phyloP scores from a whole-genome alignment of 2,797 vertebrate species.

The Xenops minutus region DNA sequence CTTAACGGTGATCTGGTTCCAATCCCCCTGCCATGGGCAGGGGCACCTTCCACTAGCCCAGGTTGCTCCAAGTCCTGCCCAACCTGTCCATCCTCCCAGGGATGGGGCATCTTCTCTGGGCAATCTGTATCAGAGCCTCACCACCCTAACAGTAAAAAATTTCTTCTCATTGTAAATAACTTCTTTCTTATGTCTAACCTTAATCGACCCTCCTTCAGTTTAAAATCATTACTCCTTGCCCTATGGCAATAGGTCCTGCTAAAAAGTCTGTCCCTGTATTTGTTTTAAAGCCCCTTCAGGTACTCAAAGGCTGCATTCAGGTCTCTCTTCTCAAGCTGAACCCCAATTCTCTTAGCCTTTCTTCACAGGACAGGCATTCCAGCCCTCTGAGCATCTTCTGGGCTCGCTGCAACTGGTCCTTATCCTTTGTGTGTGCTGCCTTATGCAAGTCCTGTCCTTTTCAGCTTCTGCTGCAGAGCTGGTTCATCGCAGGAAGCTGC shows the following conservation, averaged over 20 bases:
- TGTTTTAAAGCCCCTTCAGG: not conserved
- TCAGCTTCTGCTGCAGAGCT: not conserved
- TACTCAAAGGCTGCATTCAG: not conserved
- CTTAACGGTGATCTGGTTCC: not conserved
- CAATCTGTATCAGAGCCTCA: not conserved
- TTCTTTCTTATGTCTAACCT: not conserved
- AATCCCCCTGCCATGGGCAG: not conserved
- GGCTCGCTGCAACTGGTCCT: not conserved
- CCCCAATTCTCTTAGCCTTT: not conserved
- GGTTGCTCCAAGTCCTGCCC: not conserved
- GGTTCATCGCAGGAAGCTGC: too few species aligned
- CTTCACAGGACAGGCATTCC: not conserved
- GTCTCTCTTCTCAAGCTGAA: not conserved
- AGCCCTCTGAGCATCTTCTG: not conserved
- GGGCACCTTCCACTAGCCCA: not conserved
- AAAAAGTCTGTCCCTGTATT: not conserved
- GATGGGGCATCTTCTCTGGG: not conserved
- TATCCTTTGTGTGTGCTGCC: not conserved
- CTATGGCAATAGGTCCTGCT: rapidly evolving
- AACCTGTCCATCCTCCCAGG: not conserved
- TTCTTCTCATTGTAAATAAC: not conserved
- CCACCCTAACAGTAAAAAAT: not conserved
- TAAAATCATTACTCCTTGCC: not conserved
- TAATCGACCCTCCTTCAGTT: rapidly evolving
- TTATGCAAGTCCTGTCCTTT: rapidly evolving